Evolutionary conservation across 2,113 vertebrate genomes (phyloP).

Genomic region (Platysternon megacephalum): DNA sequence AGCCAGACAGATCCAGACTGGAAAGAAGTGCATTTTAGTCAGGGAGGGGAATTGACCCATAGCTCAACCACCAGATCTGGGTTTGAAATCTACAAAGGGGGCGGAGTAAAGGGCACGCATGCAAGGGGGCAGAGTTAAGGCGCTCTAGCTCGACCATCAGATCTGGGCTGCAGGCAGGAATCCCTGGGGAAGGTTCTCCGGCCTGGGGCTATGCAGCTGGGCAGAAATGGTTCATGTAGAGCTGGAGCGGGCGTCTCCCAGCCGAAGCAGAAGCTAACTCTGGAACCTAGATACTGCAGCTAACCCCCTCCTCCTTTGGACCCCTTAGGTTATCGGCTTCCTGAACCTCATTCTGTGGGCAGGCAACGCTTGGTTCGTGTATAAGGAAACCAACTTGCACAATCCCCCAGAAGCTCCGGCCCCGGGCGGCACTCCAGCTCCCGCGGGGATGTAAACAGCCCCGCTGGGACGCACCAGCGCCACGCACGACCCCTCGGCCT

Average conservation of each 20-base stretch:
- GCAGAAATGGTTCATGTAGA: background rate
- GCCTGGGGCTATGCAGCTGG: background rate
- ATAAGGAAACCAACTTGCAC: constrained; percentile 86
- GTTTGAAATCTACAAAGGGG: background rate
- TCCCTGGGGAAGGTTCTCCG: background rate
- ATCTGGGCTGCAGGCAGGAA: background rate
- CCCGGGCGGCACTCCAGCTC: background rate
- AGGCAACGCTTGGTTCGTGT: constrained; percentile 85
- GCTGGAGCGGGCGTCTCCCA: background rate
- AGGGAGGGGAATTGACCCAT: background rate
- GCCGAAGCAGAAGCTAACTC: background rate
- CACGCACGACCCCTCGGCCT: background rate
- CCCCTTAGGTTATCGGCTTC: constrained; percentile 82
- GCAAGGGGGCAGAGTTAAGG: background rate
- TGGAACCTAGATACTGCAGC: too few species aligned
- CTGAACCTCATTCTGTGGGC: constrained; percentile 85
- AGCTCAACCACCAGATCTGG: background rate
- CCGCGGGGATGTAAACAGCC: background rate
- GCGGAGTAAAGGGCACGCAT: background rate
- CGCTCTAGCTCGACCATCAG: background rate
- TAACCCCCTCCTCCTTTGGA: background rate
- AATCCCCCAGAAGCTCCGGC: constrained; percentile 7
- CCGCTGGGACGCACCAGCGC: background rate
- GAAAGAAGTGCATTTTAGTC: background rate
- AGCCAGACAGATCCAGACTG: background rate